A percentile compares a stretch with the other conserved stretches of the same genome.
Conservation (phyloP, 2,113 vertebrate genomes). For the Peromyscus maniculatus region DNA sequence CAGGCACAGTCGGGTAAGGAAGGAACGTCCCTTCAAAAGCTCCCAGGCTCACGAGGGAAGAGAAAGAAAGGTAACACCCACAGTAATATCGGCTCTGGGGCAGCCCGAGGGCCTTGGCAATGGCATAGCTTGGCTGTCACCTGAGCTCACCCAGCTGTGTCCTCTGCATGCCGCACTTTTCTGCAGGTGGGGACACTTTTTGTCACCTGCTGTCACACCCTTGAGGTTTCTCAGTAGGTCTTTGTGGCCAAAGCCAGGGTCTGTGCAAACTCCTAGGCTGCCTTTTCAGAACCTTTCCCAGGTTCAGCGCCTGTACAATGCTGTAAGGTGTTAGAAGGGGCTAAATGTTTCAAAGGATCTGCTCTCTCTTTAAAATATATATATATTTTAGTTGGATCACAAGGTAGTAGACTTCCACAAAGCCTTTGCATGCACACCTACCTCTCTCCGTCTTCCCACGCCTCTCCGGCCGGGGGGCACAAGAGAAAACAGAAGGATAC, state of each 20-base stretch:
- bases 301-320: neutral
- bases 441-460: neutral
- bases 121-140: neutral
- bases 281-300: neutral
- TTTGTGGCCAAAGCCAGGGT: neutral
- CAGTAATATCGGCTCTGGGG: accelerated
- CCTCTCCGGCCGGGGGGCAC: neutral
- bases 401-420: neutral
- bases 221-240: neutral
- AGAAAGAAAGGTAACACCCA: neutral
- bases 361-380: neutral
- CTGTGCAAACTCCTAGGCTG: neutral
- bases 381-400: neutral
- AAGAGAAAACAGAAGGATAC: neutral
- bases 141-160: neutral
- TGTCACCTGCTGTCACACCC: neutral
- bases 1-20: neutral
- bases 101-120: neutral
- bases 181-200: neutral
- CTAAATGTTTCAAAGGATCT: neutral
- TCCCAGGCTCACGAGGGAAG: neutral
- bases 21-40: neutral
- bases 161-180: neutral
- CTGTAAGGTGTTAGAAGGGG: neutral
- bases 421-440: neutral